Conservation (phyloP, 2,888 invertebrate genomes). For the Leptinotarsa peninsularis region DNA sequence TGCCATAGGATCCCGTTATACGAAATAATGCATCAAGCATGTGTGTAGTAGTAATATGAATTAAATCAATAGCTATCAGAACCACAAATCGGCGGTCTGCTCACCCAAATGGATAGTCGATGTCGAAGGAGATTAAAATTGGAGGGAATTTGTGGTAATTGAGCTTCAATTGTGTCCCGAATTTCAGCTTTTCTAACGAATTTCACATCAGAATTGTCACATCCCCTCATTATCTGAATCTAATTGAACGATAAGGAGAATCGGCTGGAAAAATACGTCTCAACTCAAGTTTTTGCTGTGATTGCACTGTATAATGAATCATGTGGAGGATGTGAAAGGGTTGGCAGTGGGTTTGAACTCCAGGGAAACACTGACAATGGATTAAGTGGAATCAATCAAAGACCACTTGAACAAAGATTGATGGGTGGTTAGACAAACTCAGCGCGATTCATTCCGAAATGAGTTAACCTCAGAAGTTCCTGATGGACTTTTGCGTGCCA, state of each 20-base stretch:
- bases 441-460: too few species aligned
- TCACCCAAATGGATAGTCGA: slow-evolving; percentile 33
- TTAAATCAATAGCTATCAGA: slow-evolving; percentile 25
- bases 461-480: too few species aligned
- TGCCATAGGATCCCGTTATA: background rate
- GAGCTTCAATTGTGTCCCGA: slow-evolving; percentile 25
- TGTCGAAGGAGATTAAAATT: slow-evolving; percentile 34
- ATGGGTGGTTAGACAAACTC: too few species aligned
- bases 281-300: background rate
- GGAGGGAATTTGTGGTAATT: slow-evolving; percentile 31
- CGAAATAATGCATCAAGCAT: background rate
- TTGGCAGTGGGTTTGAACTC: background rate
- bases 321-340: background rate
- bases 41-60: slow-evolving; percentile 7
- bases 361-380: background rate
- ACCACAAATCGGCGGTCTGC: slow-evolving; percentile 29
- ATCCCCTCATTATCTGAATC: background rate
- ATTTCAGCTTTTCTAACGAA: slow-evolving; percentile 4
- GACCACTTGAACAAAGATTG: too few species aligned
- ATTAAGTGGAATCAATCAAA: too few species aligned
- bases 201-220: slow-evolving; percentile 28
- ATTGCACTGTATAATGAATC: background rate
- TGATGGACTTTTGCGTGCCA: too few species aligned
- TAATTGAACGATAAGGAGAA: background rate
- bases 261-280: background rate